Evolutionary conservation across 2,797 vertebrate species (phyloP).

Genomic region (Sitta carolinensis): DNA sequence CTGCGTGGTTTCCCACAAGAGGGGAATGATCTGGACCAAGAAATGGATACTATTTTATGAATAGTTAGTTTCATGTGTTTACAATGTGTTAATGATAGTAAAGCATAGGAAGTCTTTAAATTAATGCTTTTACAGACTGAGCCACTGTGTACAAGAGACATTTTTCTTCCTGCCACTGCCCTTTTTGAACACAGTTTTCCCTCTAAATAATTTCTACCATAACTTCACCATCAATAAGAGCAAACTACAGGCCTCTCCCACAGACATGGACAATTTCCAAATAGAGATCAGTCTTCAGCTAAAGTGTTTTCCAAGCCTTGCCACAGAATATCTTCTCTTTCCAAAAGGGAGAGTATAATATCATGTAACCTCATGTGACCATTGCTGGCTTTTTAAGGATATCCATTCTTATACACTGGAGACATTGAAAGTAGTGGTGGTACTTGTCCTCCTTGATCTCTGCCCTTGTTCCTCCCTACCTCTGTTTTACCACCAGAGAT

Average conservation of each 20-base stretch:
- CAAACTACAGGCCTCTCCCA: neutral
- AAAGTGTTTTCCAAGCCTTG: neutral
- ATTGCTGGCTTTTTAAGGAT: neutral
- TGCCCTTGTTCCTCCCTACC: neutral
- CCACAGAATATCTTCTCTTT: slow-evolving; percentile 12
- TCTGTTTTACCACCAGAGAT: neutral
- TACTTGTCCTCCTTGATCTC: neutral
- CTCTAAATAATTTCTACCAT: neutral
- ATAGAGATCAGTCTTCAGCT: neutral
- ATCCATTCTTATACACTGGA: neutral
- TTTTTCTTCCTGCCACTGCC: neutral
- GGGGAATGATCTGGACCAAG: neutral
- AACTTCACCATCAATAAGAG: neutral
- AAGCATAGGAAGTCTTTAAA: slow-evolving; percentile 48
- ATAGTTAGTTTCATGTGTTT: slow-evolving; percentile 50
- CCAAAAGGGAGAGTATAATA: neutral
- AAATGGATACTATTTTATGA: slow-evolving; percentile 55
- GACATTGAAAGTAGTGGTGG: neutral
- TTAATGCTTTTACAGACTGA: slow-evolving; percentile 10
- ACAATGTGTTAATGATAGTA: slow-evolving; percentile 63
- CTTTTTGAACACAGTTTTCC: neutral
- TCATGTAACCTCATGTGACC: neutral
- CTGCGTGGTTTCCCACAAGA: neutral
- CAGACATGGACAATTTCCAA: neutral
- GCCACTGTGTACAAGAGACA: neutral